Conservation (phyloP, 1,140 invertebrate species). For the Idris sp. region DNA sequence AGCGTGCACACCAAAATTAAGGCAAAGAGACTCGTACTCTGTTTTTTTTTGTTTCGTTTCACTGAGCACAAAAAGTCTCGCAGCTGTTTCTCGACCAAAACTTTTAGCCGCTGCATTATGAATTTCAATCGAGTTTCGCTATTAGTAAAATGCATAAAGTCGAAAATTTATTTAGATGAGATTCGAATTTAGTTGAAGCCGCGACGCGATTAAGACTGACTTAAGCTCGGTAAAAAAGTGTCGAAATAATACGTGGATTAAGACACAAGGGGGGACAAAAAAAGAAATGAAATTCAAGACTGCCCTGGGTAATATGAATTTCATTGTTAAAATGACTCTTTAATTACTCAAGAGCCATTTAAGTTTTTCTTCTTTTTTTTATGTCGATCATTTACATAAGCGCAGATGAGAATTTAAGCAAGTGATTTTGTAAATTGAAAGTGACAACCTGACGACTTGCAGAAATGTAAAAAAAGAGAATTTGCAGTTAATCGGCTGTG, state of each 20-base stretch:
- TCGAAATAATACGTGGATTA: constrained; percentile 43
- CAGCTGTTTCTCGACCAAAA: constrained; percentile 27
- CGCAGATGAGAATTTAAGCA: constrained; percentile 28
- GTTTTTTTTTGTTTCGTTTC: no score
- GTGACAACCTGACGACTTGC: no score
- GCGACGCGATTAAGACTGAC: constrained; percentile 52
- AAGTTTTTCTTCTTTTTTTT: constrained; percentile 27
- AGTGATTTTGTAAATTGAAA: constrained; percentile 47
- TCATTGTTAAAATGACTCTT: constrained; percentile 48
- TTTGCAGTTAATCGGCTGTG: constrained; percentile 31
- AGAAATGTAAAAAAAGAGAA: no score
- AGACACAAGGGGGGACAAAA: constrained; percentile 13
- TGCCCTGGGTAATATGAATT: constrained; percentile 35
- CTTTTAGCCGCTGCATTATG: constrained; percentile 41
- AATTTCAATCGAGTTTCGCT: constrained; percentile 57
- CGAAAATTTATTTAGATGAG: constrained; percentile 60
- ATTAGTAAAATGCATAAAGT: constrained; percentile 50
- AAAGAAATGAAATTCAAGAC: constrained; percentile 46
- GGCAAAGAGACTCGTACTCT: background rate
- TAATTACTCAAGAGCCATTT: constrained; percentile 46
- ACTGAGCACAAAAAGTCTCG: constrained; percentile 1
- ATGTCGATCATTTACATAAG: constrained; percentile 32
- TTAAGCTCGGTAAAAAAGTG: constrained; percentile 30
- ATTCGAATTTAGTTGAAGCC: constrained; percentile 51
- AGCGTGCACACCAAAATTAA: background rate